Evolutionary conservation across 2,888 invertebrate species (phyloP), one percentile per base, ranked within the genome.

Genomic region (Xanthia togata): DNA sequence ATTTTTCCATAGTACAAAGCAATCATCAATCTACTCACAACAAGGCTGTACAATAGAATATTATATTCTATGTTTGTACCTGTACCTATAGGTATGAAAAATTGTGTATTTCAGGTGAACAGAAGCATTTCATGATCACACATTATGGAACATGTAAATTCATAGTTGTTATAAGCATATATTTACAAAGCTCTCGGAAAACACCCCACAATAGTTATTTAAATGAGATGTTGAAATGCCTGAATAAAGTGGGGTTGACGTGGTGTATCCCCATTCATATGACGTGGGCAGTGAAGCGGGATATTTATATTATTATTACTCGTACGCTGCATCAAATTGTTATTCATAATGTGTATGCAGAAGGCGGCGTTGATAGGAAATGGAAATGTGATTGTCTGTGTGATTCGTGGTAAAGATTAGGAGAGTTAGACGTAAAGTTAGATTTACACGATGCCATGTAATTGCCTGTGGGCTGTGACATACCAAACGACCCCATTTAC

Each of bases 171-270:
- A 69, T 38, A 70, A 74, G 60, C 73, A 75, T 41, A 79, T 59
- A 86, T 76, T 72, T 72, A 70, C 70, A 47, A 41, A 75, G 63
- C 69, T 76, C 80, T 78, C 79, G 70, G 65, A 73, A 76, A 62
- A 64, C 65, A 70, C 76, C 72, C 79, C 62, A 79, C 86, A 85
- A 80, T 84, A 89, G 89, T 90, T 91, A 92, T 92, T 92, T 85
- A 91, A 92, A 93, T 93, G 89, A 90, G 90, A 90, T 88, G 88
- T 90, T 89, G 90, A 89, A 91, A 89, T 87, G 85, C 82, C 75
- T 86, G 81, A 85, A 88, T 84, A 79, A 75, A 85, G 82, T 84
- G 85, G 89, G 91, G 91, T 89, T 90, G 91, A 90, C 89, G 85
- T 88, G 86, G 85, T 86, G 86, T 88, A 88, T 88, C 77, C 90